Conservation (phyloP, 2,888 invertebrate genomes). For the Molanna angustata region DNA sequence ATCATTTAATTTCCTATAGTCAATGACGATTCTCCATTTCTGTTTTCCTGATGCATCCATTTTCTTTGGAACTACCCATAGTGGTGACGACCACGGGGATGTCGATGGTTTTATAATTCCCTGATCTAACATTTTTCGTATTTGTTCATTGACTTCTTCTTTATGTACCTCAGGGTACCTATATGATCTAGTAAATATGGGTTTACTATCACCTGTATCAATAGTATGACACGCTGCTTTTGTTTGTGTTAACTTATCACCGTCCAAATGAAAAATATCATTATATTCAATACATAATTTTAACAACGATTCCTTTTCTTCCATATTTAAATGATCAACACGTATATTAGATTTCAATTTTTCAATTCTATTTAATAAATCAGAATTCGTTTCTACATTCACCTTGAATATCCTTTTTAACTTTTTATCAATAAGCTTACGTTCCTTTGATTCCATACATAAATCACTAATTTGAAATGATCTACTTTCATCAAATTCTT, state of each 20-base stretch:
- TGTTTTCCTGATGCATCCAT: slow-evolving; percentile 35
- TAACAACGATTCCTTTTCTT: slow-evolving; percentile 3
- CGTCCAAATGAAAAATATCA: slow-evolving; percentile 8
- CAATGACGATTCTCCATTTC: slow-evolving; percentile 39
- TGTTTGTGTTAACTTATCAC: slow-evolving; percentile 7
- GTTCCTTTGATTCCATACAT: neutral
- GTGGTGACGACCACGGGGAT: slow-evolving; percentile 34
- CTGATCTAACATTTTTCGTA: slow-evolving; percentile 36
- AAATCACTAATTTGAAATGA: neutral
- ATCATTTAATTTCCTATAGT: slow-evolving; percentile 41
- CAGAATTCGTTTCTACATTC: neutral
- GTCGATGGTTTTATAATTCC: slow-evolving; percentile 36
- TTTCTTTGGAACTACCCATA: slow-evolving; percentile 37
- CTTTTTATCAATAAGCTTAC: neutral
- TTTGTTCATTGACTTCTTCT: slow-evolving; percentile 38
- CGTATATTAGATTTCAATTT: neutral
- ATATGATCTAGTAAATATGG: slow-evolving; percentile 38
- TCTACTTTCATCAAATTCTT: neutral
- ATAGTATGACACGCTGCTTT: slow-evolving; percentile 36
- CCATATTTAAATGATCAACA: slow-evolving; percentile 1
- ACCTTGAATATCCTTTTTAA: neutral
- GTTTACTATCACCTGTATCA: slow-evolving; percentile 34
- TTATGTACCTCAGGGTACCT: slow-evolving; percentile 39
- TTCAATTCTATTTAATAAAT: neutral
- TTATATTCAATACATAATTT: slow-evolving; percentile 1